phyloP scores from a whole-genome alignment of 2,888 invertebrate genomes.

The Drosophila melanocephala region DNA sequence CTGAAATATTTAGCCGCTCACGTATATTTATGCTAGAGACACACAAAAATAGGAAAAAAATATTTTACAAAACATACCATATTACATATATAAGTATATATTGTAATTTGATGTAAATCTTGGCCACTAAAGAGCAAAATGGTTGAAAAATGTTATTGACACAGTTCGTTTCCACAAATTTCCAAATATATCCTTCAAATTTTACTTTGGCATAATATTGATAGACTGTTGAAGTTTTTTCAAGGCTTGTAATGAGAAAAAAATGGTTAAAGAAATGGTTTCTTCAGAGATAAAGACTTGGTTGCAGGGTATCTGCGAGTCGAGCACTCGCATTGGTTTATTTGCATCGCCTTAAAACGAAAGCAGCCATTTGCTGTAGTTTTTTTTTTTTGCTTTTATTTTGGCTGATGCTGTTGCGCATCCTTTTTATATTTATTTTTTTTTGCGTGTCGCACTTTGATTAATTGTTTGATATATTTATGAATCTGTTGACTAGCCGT shows the following conservation, averaged over 20 bases:
- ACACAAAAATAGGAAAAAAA: conserved; percentile 9
- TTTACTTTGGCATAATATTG: background rate
- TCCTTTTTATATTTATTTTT: conserved; percentile 1
- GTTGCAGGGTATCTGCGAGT: background rate
- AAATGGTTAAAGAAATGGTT: background rate
- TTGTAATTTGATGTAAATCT: background rate
- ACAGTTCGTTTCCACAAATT: background rate
- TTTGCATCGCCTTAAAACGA: conserved; percentile 16
- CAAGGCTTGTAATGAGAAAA: background rate
- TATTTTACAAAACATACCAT: conserved; percentile 1
- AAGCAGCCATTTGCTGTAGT: conserved; percentile 62
- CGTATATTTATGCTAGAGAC: conserved; percentile 1
- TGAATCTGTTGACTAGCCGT: conserved; percentile 50
- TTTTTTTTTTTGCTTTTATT: background rate
- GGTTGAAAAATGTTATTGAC: conserved; percentile 18
- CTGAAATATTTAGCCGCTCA: conserved; percentile 21
- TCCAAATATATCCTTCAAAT: background rate
- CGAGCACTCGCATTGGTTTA: background rate
- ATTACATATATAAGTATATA: background rate
- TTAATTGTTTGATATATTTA: conserved; percentile 62
- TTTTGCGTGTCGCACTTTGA: conserved; percentile 35
- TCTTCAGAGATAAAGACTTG: background rate
- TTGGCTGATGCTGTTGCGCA: conserved; percentile 6
- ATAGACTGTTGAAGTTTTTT: background rate
- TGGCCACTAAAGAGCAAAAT: conserved; percentile 3